These are phyloP conservation scores for Hyaena hyaena DNA, from an alignment of 2,113 vertebrate genomes.

Conservation along the genomic window DNA sequence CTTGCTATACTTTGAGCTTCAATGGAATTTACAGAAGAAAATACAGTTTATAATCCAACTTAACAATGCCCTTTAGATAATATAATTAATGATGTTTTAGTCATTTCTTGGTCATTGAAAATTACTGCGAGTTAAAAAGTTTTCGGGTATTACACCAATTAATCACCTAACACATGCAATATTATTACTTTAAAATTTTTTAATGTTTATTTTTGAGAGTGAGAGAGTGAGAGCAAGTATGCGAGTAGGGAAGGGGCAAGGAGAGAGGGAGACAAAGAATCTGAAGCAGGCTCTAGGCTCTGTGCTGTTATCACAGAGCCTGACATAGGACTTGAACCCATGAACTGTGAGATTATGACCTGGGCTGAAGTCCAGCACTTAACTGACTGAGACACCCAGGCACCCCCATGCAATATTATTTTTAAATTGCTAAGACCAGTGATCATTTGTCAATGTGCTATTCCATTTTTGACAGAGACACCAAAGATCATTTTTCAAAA, in stretches of 20 bases:
- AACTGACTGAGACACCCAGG: no score
- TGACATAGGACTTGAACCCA: no score
- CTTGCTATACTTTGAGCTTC: background rate
- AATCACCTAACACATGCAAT: background rate
- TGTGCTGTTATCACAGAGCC: no score
- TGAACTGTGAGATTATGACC: no score
- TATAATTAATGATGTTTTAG: background rate
- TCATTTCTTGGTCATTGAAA: constrained; percentile 2
- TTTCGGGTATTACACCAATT: background rate
- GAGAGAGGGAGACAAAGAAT: no score
- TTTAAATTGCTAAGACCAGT: background rate
- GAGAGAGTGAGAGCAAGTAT: no score
- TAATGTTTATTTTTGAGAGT: no score
- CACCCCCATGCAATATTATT: background rate
- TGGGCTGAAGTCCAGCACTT: no score
- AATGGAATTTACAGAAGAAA: background rate
- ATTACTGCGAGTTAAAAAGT: background rate
- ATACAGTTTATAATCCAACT: background rate
- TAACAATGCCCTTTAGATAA: background rate
- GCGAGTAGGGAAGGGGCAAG: no score
- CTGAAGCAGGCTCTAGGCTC: no score
- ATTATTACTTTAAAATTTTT: no score
- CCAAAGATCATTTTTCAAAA: background rate
- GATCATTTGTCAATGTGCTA: background rate
- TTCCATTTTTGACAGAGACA: background rate